Percentiles rank a stretch among this genome's conserved stretches.
Conservation (phyloP, 92 coral and sea anemone genomes). For the Metridium senile region DNA sequence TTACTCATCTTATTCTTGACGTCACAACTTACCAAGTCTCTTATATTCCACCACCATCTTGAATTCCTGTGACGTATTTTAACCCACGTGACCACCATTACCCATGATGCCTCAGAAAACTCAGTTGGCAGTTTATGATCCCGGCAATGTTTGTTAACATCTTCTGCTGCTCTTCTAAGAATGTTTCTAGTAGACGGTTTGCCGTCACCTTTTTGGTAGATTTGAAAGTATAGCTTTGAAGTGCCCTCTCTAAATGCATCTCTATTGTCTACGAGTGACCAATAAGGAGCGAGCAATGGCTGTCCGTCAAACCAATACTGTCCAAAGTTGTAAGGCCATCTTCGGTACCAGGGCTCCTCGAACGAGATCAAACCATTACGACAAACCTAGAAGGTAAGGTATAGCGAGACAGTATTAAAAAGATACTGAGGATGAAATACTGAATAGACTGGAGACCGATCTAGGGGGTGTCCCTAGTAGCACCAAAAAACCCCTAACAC, state of each 20-base stretch:
- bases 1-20: neutral
- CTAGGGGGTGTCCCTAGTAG: no score
- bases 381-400: slow-evolving; percentile 2
- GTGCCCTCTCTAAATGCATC: slow-evolving; percentile 10
- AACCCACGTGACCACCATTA: slow-evolving; percentile 59
- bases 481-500: no score
- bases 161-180: slow-evolving; percentile 32
- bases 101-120: slow-evolving; percentile 38
- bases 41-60: neutral
- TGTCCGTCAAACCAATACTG: slow-evolving; percentile 28
- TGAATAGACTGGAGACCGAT: no score
- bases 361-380: slow-evolving; percentile 34
- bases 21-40: slow-evolving; percentile 6
- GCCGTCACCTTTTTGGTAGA: slow-evolving; percentile 17
- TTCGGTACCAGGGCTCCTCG: slow-evolving; percentile 3
- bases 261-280: slow-evolving; percentile 26
- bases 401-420: no score
- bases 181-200: neutral
- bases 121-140: slow-evolving; percentile 20
- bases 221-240: slow-evolving; percentile 50
- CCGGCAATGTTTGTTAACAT: slow-evolving; percentile 15
- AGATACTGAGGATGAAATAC: no score
- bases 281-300: slow-evolving; percentile 52
- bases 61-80: slow-evolving; percentile 29
- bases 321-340: slow-evolving; percentile 61